Conservation (phyloP, 2,888 invertebrate genomes). For the Hyles lineata region DNA sequence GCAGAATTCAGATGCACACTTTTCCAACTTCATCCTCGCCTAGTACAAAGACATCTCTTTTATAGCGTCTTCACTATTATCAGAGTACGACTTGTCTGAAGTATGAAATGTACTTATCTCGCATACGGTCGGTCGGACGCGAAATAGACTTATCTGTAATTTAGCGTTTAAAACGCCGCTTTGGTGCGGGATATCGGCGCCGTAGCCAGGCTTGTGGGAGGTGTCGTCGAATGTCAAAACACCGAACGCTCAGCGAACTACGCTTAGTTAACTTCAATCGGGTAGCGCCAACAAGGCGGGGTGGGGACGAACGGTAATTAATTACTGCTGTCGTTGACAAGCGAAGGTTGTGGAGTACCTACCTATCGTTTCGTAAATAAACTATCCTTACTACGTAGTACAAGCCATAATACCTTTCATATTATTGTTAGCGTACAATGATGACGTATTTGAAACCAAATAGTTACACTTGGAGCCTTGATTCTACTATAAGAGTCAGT, state of each 20-base stretch:
- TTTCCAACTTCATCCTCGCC: conserved; percentile 65
- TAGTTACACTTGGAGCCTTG: not conserved
- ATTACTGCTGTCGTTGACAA: conserved; percentile 79
- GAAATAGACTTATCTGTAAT: conserved; percentile 21
- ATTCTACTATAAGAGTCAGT: too few species aligned
- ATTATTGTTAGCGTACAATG: not conserved
- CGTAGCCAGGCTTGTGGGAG: conserved; percentile 1
- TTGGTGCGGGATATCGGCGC: not conserved
- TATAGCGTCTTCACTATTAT: conserved; percentile 48
- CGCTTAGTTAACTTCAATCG: conserved; percentile 75
- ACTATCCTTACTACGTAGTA: conserved; percentile 42
- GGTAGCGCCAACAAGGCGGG: conserved; percentile 52
- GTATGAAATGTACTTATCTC: conserved; percentile 31
- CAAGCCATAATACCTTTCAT: not conserved
- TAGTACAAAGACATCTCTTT: conserved; percentile 60
- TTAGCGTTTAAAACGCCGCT: not conserved
- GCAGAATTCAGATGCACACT: conserved; percentile 71
- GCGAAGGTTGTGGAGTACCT: conserved; percentile 68
- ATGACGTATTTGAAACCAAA: too few species aligned
- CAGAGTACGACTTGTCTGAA: conserved; percentile 34
- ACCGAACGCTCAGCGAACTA: conserved; percentile 60
- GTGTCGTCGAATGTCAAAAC: conserved; percentile 65
- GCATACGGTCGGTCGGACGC: not conserved
- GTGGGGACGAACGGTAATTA: conserved; percentile 72
- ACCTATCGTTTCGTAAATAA: conserved; percentile 66